These are phyloP conservation scores for Plecturocebus donacophilus DNA, from an alignment of 2,113 vertebrate genomes.

Conservation along the genomic window DNA sequence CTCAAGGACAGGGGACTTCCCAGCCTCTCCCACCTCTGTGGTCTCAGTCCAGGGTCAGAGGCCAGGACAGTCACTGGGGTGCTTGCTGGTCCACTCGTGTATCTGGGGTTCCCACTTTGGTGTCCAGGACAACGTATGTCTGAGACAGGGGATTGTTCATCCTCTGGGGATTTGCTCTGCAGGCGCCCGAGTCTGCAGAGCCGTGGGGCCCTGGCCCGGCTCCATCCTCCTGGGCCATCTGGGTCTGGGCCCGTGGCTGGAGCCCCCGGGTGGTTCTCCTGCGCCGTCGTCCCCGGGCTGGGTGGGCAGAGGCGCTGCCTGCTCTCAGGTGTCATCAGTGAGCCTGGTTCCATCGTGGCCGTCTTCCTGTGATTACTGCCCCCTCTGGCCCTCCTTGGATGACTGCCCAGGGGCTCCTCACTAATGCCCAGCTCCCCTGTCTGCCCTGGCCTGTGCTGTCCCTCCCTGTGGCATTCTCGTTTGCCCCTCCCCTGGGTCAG, in stretches of 20 bases:
- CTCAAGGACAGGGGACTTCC: not conserved
- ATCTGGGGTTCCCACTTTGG: not conserved
- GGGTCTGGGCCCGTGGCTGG: not conserved
- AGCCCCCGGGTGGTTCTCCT: not conserved
- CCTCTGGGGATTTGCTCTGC: not conserved
- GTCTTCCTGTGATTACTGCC: not conserved
- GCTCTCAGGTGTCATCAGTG: not conserved
- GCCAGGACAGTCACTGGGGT: not conserved
- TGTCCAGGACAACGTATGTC: not conserved
- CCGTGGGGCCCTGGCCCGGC: not conserved
- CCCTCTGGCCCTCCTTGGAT: not conserved
- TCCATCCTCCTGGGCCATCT: not conserved
- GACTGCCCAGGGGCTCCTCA: not conserved
- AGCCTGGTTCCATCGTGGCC: not conserved
- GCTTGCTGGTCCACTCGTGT: not conserved
- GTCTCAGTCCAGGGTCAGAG: not conserved
- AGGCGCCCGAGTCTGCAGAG: not conserved
- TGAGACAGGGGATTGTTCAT: too few species aligned
- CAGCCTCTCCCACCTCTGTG: accelerated
- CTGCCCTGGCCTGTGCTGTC: not conserved
- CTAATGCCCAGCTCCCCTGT: not conserved
- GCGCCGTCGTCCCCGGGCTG: not conserved
- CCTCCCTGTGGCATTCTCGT: not conserved
- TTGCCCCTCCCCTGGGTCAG: not conserved
- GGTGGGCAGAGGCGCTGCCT: not conserved